Conservation (phyloP, 2,888 invertebrate species). For the Drosophila niveifrons region DNA sequence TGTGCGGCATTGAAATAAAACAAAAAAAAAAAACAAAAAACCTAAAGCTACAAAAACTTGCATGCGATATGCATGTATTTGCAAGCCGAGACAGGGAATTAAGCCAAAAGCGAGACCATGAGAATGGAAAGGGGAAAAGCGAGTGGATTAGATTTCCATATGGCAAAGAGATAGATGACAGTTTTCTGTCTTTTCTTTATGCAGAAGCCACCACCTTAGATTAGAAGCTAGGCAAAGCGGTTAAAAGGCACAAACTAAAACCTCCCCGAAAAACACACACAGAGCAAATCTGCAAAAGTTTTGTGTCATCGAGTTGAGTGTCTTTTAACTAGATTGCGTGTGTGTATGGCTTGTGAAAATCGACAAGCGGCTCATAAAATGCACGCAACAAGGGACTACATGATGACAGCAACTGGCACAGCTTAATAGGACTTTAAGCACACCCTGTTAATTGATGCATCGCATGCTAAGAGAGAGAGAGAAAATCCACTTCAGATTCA, state of each 20-base stretch:
- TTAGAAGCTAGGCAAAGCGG: conserved; percentile 28
- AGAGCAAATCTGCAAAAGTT: conserved; percentile 17
- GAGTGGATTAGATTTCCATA: conserved; percentile 62
- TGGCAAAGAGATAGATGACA: conserved; percentile 61
- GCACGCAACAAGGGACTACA: conserved; percentile 6
- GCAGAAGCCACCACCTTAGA: conserved; percentile 47
- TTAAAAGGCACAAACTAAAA: conserved; percentile 6
- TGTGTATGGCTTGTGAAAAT: conserved; percentile 21
- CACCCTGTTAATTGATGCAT: neutral
- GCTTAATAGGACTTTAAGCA: neutral
- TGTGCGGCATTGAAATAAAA: conserved; percentile 14
- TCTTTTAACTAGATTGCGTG: conserved; percentile 43
- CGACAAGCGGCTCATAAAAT: conserved; percentile 25
- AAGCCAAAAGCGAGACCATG: neutral
- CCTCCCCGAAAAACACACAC: neutral
- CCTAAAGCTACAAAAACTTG: conserved; percentile 5
- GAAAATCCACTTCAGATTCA: neutral
- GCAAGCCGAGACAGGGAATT: conserved; percentile 11
- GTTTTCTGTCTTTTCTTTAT: conserved; percentile 25
- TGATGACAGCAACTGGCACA: neutral
- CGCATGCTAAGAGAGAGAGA: neutral
- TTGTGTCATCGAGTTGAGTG: conserved; percentile 26
- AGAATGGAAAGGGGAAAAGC: neutral
- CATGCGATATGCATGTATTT: conserved; percentile 42
- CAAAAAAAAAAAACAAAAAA: neutral